Evolutionary conservation across 2,888 invertebrate species (phyloP).

Genomic region (Pristionchus entomophagus): DNA sequence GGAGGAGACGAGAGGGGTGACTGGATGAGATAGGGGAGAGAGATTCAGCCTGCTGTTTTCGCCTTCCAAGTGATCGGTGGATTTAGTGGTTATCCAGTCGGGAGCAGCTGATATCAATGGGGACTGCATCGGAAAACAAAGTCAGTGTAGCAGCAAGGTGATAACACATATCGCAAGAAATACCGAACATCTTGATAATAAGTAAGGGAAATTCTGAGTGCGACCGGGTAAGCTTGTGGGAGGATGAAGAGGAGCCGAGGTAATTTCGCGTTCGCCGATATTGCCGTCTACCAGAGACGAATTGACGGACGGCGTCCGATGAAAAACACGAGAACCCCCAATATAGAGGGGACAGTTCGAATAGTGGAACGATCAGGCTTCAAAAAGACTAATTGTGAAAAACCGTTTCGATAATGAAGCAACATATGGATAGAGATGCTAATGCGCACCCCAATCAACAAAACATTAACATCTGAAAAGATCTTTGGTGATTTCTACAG

Average conservation of each 20-base stretch:
- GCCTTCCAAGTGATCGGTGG: background rate
- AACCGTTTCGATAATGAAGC: no score
- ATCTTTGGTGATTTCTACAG: no score
- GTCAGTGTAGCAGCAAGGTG: background rate
- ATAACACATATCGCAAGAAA: no score
- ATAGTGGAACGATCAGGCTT: no score
- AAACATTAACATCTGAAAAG: no score
- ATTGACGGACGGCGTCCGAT: background rate
- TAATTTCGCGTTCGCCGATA: background rate
- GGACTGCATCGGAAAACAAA: background rate
- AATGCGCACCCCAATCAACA: no score
- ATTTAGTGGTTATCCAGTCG: background rate
- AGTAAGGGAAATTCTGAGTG: no score
- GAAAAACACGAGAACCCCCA: background rate
- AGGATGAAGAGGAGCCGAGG: background rate
- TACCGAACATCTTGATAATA: no score
- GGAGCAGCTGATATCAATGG: constrained; percentile 1
- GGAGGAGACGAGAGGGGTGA: background rate
- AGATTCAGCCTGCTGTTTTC: constrained; percentile 9
- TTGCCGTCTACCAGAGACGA: no score
- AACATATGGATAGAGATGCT: no score
- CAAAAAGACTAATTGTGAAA: no score
- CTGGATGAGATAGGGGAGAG: background rate
- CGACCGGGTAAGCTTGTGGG: constrained; percentile 42
- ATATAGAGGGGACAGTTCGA: background rate